Evolutionary conservation across 2,113 vertebrate genomes (phyloP).

Genomic region (Toxotes chatareus): DNA sequence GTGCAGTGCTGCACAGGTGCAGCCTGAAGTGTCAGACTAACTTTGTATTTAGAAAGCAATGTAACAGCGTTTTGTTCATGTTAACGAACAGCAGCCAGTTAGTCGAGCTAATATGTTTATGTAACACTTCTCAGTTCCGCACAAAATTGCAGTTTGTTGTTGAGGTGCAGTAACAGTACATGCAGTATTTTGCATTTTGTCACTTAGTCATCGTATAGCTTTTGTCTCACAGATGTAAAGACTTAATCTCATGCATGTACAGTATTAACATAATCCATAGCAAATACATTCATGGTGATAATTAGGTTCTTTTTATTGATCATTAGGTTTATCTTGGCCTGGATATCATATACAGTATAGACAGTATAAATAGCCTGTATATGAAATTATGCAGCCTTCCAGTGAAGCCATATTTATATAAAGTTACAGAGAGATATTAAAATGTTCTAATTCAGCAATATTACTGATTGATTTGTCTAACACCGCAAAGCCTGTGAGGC

Average conservation of each 20-base stretch:
- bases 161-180: neutral
- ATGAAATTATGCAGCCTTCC: neutral
- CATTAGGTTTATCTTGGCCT: neutral
- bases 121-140: neutral
- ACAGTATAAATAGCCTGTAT: neutral
- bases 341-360: neutral
- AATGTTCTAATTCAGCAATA: neutral
- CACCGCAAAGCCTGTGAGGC: neutral
- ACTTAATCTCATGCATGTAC: neutral
- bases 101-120: neutral
- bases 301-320: neutral
- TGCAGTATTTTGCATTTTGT: too few relatives aligned
- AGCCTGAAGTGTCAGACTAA: conserved; percentile 1
- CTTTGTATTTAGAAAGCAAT: neutral
- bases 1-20: conserved; percentile 31
- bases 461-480: neutral
- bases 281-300: neutral
- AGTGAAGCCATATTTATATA: neutral
- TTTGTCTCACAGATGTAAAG: neutral
- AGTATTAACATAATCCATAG: neutral
- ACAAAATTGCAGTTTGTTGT: neutral
- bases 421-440: conserved; percentile 4
- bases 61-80: conserved; percentile 3
- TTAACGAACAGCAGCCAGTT: neutral
- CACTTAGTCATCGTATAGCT: neutral